Base-by-base conservation (phyloP, 2,113 vertebrate genomes). In the Sinosuthora webbiana region DNA sequence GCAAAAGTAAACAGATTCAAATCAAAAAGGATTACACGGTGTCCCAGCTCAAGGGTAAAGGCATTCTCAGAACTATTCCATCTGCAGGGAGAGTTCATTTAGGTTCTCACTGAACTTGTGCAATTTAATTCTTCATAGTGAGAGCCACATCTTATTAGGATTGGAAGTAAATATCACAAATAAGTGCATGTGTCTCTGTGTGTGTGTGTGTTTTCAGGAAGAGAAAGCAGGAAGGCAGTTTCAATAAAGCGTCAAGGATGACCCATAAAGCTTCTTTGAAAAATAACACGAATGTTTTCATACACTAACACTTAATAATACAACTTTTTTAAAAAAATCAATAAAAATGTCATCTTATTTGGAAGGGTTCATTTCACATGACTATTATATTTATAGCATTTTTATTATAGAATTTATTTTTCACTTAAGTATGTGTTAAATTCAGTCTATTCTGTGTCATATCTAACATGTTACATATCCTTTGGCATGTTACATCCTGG, bases 1-100 rank as follows among this genome's bases (percentile, higher is more conserved):
- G 39, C 93, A 94, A 95, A 95, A 97, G 78, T 95, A 94, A 97
- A 97, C 78, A 97, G 76, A 94, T 83, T 81, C 87, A 77, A 89
- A 94, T 95, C 4, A 24, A 53, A 49, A 97, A 97, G 96, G 96
- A 86, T 59, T 50, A 84, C 77, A 44, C 83, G 70, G 16, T 85
- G 69, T 96, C 83, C 49, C 86, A 75, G 67, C 70, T 95, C 74
- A 94, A 65, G 44, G 39, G 94, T 86, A 83, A 94, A 78, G 76
- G n/a, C n/a, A 80, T 90, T 94, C 69, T 88, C 82, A 59, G 59
- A 86, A 91, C 53, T 86, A 55, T 91, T 94, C 55, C 74, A 69
- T 86, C 70, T 83, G 68, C 82, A 87, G 28, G 10, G 50, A 89
- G 35, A 49, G 67, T 94, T 88, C 70, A 91, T 73, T 84, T 89